Percentiles rank a stretch among this genome's conserved stretches.
Conservation (phyloP, 2,888 invertebrate genomes). For the Aphodius granarius region DNA sequence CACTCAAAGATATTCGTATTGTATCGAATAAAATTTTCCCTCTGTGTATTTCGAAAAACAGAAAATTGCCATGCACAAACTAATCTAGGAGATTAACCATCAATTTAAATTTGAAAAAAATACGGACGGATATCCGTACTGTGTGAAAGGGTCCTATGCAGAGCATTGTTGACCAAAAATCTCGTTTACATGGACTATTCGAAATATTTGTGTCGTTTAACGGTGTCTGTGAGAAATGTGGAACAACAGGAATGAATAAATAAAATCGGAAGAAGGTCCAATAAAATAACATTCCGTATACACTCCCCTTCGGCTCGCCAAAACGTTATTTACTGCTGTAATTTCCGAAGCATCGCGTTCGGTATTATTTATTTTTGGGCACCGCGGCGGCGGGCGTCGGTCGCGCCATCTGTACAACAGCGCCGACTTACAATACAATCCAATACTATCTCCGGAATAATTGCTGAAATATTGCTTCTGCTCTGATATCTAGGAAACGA, state of each 20-base stretch:
- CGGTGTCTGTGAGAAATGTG: background rate
- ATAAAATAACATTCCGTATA: conserved; percentile 8
- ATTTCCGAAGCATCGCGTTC: conserved; percentile 12
- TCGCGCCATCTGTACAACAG: background rate
- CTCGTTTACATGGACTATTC: background rate
- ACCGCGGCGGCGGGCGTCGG: conserved; percentile 4
- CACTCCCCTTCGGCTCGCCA: conserved; percentile 11
- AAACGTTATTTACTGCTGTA: conserved; percentile 14
- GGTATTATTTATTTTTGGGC: conserved; percentile 12
- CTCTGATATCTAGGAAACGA: background rate
- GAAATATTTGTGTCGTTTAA: background rate
- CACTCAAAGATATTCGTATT: too few species aligned
- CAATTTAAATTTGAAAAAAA: too few species aligned
- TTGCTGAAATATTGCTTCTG: conserved; percentile 10
- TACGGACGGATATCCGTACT: too few species aligned
- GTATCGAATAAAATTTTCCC: too few species aligned
- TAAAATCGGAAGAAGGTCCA: conserved; percentile 9
- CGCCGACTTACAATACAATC: background rate
- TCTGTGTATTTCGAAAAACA: too few species aligned
- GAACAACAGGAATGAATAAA: background rate
- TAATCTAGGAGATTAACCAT: too few species aligned
- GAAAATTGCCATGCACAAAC: too few species aligned
- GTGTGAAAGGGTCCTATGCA: too few species aligned
- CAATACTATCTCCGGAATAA: conserved; percentile 6
- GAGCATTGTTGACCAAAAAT: too few species aligned